Conservation (phyloP, 2,113 vertebrate genomes). For the Tragelaphus strepsiceros region DNA sequence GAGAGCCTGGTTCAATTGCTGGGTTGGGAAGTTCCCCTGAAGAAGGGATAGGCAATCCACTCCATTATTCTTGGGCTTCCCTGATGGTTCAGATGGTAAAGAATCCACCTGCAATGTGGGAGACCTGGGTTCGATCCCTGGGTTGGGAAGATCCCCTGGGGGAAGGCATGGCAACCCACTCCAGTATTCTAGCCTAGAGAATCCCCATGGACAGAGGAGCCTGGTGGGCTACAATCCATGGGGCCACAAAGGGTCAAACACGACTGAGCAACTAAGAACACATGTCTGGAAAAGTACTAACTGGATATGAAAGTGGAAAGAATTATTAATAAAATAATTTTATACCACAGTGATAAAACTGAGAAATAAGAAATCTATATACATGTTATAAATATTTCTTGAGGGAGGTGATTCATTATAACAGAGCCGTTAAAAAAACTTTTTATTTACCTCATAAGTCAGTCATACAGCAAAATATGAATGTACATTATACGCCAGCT, state of each 20-base stretch:
- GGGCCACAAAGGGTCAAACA: neutral
- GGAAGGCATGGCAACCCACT: neutral
- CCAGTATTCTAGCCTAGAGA: neutral
- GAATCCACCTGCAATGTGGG: neutral
- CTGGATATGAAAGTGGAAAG: neutral
- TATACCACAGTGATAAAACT: neutral
- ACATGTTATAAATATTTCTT: neutral
- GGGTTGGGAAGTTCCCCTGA: neutral
- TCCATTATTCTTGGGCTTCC: neutral
- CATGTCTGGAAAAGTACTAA: neutral
- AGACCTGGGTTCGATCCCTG: neutral
- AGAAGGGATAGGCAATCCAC: neutral
- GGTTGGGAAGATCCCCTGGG: neutral
- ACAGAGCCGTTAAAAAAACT: neutral
- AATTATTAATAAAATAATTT: neutral
- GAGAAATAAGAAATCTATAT: neutral
- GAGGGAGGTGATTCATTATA: neutral
- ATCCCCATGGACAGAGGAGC: neutral
- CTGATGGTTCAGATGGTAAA: neutral
- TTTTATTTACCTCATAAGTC: neutral
- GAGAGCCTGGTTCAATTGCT: neutral
- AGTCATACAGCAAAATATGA: neutral
- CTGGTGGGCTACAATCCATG: neutral
- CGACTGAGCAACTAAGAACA: neutral
- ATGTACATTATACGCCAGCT: neutral